These are phyloP conservation scores for Platichthys stellatus DNA, from an alignment of 2,113 vertebrate genomes.

Conservation along the genomic window DNA sequence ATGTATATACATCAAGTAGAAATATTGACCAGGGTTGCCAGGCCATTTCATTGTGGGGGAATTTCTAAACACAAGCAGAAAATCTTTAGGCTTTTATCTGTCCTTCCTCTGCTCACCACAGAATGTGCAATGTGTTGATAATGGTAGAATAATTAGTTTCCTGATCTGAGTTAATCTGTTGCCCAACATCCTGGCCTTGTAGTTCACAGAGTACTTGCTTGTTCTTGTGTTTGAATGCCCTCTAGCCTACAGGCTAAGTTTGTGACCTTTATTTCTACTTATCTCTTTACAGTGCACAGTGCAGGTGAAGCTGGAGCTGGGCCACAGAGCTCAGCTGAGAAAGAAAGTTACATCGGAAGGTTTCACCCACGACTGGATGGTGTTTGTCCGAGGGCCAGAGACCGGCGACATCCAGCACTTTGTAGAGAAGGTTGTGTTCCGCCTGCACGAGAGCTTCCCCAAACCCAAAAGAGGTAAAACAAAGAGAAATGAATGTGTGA, in stretches of 20 bases:
- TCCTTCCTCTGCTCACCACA: slow-evolving; percentile 6
- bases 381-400: slow-evolving; percentile 96
- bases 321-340: slow-evolving; percentile 94
- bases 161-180: slow-evolving; percentile 6
- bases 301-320: slow-evolving; percentile 98
- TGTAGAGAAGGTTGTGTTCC: slow-evolving; percentile 97
- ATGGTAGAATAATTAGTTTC: neutral
- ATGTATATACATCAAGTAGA: neutral
- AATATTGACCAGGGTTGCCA: neutral
- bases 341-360: slow-evolving; percentile 97
- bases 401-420: slow-evolving; percentile 98
- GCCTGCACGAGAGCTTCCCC: slow-evolving; percentile 98
- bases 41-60: neutral
- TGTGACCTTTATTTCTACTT: neutral
- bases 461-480: slow-evolving; percentile 93
- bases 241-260: neutral
- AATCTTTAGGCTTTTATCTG: slow-evolving; percentile 2
- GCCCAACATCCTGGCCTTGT: neutral
- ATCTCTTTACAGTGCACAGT: slow-evolving; percentile 90
- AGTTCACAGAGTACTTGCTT: neutral
- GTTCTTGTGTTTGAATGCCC: neutral
- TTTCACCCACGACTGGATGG: slow-evolving; percentile 99
- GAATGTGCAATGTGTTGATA: neutral
- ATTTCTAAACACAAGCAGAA: neutral
- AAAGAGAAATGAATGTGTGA: too few relatives aligned